Conservation (phyloP, 2,113 vertebrate genomes). For the Conger conger region DNA sequence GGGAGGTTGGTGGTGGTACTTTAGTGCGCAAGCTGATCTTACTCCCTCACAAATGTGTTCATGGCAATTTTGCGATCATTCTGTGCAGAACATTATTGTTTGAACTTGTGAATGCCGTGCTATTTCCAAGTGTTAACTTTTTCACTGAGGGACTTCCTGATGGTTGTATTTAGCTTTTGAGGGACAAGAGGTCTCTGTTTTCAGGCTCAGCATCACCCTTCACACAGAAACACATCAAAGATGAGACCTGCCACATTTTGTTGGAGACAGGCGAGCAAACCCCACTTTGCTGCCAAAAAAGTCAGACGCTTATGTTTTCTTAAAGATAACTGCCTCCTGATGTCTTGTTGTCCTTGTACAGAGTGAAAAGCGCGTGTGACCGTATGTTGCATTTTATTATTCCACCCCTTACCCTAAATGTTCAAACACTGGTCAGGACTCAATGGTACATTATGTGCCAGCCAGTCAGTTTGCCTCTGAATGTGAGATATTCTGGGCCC, state of each 20-base stretch:
- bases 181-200: neutral
- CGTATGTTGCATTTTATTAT: neutral
- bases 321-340: constrained; percentile 52
- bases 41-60: neutral
- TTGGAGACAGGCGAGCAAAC: constrained; percentile 57
- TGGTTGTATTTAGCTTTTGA: neutral
- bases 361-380: neutral
- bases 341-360: constrained; percentile 34
- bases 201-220: neutral
- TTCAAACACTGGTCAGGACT: no score
- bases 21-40: neutral
- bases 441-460: no score
- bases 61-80: neutral
- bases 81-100: neutral
- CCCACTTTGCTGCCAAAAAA: constrained; percentile 59
- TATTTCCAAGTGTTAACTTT: neutral
- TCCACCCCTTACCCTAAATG: neutral
- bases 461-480: neutral
- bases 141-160: neutral
- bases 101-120: neutral
- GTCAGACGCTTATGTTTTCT: constrained; percentile 61
- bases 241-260: constrained; percentile 62
- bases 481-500: neutral
- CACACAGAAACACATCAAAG: constrained; percentile 18
- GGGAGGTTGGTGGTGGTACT: neutral